Conservation (phyloP, 2,797 vertebrate species). For the Cephalopachus bancanus region DNA sequence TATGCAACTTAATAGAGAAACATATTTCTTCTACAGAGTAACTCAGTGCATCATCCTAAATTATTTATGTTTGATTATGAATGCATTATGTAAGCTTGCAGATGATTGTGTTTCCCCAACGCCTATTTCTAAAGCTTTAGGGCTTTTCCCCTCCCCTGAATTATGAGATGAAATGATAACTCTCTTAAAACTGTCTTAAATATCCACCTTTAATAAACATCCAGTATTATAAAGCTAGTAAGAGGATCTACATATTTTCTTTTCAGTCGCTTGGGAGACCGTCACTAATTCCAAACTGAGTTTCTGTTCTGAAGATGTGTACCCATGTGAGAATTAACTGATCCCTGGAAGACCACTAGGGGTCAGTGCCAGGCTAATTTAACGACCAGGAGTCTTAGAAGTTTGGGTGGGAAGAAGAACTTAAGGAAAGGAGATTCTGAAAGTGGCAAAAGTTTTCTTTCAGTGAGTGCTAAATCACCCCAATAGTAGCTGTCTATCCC, state of each 20-base stretch:
- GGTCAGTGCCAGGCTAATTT: constrained; percentile 86
- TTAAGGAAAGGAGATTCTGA: neutral
- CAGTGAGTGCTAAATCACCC: neutral
- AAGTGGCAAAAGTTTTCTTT: constrained; percentile 37
- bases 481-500: neutral
- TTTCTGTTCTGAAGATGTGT: neutral
- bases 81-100: constrained; percentile 9
- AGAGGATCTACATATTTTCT: neutral
- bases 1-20: neutral
- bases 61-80: constrained; percentile 17
- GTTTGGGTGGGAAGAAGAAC: neutral
- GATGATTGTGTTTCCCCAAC: neutral
- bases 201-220: neutral
- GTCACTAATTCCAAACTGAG: neutral
- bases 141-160: neutral
- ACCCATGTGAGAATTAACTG: constrained; percentile 44
- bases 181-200: constrained; percentile 18
- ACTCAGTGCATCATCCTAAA: neutral
- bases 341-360: constrained; percentile 85
- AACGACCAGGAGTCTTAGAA: constrained; percentile 27
- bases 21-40: neutral
- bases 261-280: neutral
- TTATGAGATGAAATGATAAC: constrained; percentile 46
- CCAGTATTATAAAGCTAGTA: neutral
- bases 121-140: neutral